These are phyloP conservation scores for Ichneumon xanthorius DNA, from an alignment of 2,888 invertebrate species.

Conservation along the genomic window DNA sequence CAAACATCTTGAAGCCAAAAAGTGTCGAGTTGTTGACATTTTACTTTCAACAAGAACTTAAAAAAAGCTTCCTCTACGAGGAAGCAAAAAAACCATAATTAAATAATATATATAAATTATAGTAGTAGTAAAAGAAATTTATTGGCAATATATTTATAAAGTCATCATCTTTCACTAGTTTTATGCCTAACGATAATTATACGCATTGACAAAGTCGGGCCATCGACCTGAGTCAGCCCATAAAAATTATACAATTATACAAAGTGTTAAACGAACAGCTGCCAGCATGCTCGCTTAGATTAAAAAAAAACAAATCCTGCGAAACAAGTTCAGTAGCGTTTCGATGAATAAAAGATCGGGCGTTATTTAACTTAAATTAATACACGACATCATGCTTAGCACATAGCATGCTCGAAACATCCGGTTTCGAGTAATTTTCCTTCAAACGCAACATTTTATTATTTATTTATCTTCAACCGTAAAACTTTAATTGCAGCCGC, in stretches of 20 bases:
- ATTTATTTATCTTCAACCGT: background rate
- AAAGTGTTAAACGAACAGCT: background rate
- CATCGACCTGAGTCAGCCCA: too few species aligned
- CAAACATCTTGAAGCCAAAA: too few species aligned
- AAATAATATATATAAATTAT: too few species aligned
- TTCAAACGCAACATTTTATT: background rate
- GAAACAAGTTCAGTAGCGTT: background rate
- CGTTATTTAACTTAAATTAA: background rate
- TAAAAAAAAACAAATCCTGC: background rate
- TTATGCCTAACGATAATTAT: too few species aligned
- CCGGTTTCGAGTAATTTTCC: background rate
- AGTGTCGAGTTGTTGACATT: background rate
- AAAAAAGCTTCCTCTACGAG: background rate
- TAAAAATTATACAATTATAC: background rate
- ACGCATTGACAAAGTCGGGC: too few species aligned
- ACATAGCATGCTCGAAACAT: background rate
- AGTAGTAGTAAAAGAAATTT: too few species aligned
- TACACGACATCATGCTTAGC: background rate
- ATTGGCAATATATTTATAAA: too few species aligned
- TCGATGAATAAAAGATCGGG: background rate
- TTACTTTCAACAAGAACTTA: background rate
- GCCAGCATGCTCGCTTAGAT: background rate
- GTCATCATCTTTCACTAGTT: too few species aligned
- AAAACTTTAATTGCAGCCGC: background rate
- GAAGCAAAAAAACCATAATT: background rate